Evolutionary conservation across 2,888 invertebrate genomes (phyloP).

Genomic region (Hypena proboscidalis): DNA sequence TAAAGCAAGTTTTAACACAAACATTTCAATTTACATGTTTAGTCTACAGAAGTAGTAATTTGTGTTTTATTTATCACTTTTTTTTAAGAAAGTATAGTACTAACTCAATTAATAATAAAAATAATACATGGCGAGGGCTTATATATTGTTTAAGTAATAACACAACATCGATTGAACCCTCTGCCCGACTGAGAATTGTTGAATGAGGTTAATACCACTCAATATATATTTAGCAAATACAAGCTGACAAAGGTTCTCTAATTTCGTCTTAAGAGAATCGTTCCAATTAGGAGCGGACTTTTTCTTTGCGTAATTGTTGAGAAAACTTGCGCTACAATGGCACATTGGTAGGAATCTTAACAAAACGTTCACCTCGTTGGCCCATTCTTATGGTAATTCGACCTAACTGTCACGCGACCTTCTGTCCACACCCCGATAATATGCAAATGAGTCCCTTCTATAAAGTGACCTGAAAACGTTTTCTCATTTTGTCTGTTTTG

Average conservation of each 20-base stretch:
- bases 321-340: slow-evolving; percentile 64
- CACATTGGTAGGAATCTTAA: slow-evolving; percentile 67
- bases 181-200: slow-evolving; percentile 8
- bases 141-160: no score
- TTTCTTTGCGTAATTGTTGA: slow-evolving; percentile 60
- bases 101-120: no score
- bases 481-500: slow-evolving; percentile 68
- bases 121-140: no score
- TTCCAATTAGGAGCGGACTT: slow-evolving; percentile 41
- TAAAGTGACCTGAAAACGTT: slow-evolving; percentile 77
- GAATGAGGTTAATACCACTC: slow-evolving; percentile 20
- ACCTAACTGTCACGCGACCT: neutral
- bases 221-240: slow-evolving; percentile 28
- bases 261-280: slow-evolving; percentile 36
- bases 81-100: no score
- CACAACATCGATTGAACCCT: no score
- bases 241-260: slow-evolving; percentile 24
- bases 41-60: no score
- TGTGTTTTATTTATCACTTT: no score
- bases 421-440: slow-evolving; percentile 64
- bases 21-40: no score
- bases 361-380: slow-evolving; percentile 77
- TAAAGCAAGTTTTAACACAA: no score
- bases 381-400: slow-evolving; percentile 36
- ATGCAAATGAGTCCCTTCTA: slow-evolving; percentile 77